A percentile compares a stretch with the other conserved stretches of the same genome.
Conservation (phyloP, 2,797 vertebrate species). For the Enteromius trimaculatus region DNA sequence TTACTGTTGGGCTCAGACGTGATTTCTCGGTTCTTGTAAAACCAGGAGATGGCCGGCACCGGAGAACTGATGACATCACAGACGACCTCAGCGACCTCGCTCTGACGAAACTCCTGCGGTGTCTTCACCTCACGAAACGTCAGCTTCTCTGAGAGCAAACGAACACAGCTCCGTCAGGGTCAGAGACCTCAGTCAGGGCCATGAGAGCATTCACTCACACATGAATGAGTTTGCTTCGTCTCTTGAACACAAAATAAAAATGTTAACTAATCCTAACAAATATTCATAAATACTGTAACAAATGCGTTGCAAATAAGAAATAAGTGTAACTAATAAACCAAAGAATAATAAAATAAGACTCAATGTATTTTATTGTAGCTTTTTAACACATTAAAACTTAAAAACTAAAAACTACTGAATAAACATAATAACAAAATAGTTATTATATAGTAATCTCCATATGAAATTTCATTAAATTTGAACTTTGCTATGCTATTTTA, state of each 20-base stretch:
- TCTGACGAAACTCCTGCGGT: conserved; percentile 93
- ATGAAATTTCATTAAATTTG: background rate
- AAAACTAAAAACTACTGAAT: no score
- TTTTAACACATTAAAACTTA: no score
- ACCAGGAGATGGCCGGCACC: conserved; percentile 91
- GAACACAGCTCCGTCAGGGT: conserved; percentile 35
- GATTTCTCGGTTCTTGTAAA: conserved; percentile 91
- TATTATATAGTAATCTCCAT: no score
- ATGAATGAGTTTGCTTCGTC: no score
- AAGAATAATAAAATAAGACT: no score
- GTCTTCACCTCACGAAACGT: conserved; percentile 89
- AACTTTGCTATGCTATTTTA: background rate
- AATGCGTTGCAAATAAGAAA: no score
- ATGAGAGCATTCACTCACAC: no score
- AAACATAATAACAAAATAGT: background rate
- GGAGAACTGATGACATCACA: conserved; percentile 93
- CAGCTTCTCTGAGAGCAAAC: conserved; percentile 85
- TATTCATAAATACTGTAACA: no score
- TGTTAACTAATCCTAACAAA: no score
- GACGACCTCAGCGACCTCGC: conserved; percentile 90
- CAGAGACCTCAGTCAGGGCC: background rate
- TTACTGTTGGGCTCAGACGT: conserved; percentile 89
- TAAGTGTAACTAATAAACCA: no score
- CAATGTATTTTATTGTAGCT: no score
- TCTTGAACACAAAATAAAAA: no score